Evolutionary conservation across 2,113 vertebrate species (phyloP).

Genomic region (Lophotis ruficrista): DNA sequence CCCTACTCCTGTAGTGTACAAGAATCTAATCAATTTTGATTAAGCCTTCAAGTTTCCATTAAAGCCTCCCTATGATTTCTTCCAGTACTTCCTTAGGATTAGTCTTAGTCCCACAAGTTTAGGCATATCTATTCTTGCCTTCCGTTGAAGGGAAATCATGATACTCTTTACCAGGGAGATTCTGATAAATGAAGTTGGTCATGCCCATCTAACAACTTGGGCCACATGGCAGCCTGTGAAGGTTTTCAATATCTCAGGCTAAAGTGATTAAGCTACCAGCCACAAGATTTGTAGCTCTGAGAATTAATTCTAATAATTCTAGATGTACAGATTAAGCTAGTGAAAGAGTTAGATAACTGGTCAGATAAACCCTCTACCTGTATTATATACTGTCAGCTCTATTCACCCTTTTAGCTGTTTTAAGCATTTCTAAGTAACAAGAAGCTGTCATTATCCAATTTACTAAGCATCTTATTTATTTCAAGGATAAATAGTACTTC

Average conservation of each 20-base stretch:
- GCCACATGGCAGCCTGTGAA: neutral
- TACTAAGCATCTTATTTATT: neutral
- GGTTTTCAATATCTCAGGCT: neutral
- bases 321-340: neutral
- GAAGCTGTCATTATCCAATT: neutral
- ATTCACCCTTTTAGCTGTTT: neutral
- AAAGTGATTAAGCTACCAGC: neutral
- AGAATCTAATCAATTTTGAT: neutral
- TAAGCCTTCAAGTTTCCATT: neutral
- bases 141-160: neutral
- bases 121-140: neutral
- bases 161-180: neutral
- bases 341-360: neutral
- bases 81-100: neutral
- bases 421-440: neutral
- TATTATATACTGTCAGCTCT: neutral
- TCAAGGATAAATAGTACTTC: neutral
- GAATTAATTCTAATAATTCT: neutral
- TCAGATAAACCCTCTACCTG: neutral
- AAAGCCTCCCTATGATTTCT: neutral
- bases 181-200: neutral
- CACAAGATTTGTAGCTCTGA: neutral
- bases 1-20: neutral
- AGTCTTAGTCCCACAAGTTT: neutral
- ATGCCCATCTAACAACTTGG: neutral